Base-by-base conservation (phyloP, 2,888 invertebrate species). In the Oeneis ivallda region DNA sequence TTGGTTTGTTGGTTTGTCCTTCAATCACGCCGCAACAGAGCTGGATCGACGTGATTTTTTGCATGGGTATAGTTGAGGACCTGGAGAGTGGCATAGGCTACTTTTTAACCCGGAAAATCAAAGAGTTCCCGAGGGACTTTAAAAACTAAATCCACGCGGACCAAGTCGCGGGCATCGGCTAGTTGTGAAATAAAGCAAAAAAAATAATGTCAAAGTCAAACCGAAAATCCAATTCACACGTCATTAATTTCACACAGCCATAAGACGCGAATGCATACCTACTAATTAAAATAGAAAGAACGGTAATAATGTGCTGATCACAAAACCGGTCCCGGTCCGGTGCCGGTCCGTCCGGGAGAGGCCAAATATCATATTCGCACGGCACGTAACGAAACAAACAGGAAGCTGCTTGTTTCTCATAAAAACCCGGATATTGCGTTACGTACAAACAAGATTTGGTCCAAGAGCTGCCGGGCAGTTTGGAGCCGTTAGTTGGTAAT, bases 401-500 rank as follows among this genome's bases (percentile, higher is more conserved):
- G 57, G 57, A 57, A 57, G 57, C 26, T 43, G 43, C 19, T 41
- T 57, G 57, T 43, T 57, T 57, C 57, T 43, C 57, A 57, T 45
- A 57, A n/a, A 45, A 57, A 57, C 43, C n/a, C 57, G 57, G 57
- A 57, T 57, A 57, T 57, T 57, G 19, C 57, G 43, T 57, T 57
- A 45, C 37, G 17, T 17, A 54, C n/a, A 11, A 54, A 54, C 43
- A 57, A 43, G 11, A 26, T 37, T 10, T 54, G 15, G 11, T 54
- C 17, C 17, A 17, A 54, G 11, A 54, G 37, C 54, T 37, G 37
- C 37, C 1, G 37, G 17, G 37, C 2, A n/a, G 5, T 41, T 13
- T 8, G 37, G 11, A 39, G 43, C n/a, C n/a, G n/a, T n/a, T n/a
- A n/a, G n/a, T n/a, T 43, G 15, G 43, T n/a, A n/a, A 43, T n/a